Evolutionary conservation across 2,113 vertebrate species (phyloP).

Genomic region (Eira barbara): DNA sequence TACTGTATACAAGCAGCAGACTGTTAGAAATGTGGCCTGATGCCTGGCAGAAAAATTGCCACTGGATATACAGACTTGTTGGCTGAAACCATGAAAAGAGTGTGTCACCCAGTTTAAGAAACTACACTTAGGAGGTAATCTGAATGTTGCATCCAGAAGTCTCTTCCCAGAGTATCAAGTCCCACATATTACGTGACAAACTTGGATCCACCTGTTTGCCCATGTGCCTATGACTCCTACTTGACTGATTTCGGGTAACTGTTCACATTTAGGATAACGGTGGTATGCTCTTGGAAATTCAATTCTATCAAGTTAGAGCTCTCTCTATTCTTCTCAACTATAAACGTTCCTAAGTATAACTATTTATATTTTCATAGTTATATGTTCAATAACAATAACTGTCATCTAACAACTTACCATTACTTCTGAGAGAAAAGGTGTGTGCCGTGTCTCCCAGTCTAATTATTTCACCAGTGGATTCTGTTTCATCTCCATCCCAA

Average conservation of each 20-base stretch:
- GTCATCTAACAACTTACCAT: conserved; percentile 81
- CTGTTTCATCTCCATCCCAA: conserved; percentile 84
- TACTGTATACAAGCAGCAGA: not conserved
- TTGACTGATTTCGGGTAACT: not conserved
- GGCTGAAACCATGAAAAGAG: not conserved
- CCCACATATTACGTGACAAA: not conserved
- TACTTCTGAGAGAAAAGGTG: conserved; percentile 86
- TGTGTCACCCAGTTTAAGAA: not conserved
- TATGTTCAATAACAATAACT: not conserved
- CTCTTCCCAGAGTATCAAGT: not conserved
- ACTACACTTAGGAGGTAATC: not conserved
- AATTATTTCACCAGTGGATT: conserved; percentile 89
- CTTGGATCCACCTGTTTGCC: not conserved
- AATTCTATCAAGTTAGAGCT: not conserved
- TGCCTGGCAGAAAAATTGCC: not conserved
- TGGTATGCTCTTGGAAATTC: not conserved
- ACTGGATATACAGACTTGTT: not conserved
- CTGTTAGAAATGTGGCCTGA: not conserved
- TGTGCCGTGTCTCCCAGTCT: conserved; percentile 90
- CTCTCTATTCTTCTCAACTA: not conserved
- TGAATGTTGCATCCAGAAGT: not conserved
- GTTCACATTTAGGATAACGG: not conserved
- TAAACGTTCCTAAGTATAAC: not conserved
- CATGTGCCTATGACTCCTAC: not conserved
- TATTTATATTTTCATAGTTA: not conserved